These are phyloP conservation scores for Pantala flavescens DNA, from an alignment of 1,140 invertebrate genomes.

Conservation along the genomic window DNA sequence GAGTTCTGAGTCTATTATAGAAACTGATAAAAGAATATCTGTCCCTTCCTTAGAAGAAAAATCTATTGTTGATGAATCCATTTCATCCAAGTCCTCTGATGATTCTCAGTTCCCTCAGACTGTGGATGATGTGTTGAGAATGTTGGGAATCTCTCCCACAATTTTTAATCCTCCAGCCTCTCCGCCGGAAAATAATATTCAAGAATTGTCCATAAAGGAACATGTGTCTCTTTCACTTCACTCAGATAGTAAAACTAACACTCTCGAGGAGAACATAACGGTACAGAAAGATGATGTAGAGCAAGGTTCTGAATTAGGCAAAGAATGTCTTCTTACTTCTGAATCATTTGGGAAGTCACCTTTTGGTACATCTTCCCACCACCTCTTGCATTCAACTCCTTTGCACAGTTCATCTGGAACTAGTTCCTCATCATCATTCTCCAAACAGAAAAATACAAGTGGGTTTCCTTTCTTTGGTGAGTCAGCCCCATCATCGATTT, in stretches of 20 bases:
- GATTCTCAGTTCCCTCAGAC: neutral
- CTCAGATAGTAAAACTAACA: neutral
- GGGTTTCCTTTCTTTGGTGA: neutral
- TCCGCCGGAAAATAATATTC: neutral
- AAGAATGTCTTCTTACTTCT: neutral
- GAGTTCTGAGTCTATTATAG: neutral
- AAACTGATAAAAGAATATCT: neutral
- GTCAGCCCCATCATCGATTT: neutral
- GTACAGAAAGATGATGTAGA: neutral
- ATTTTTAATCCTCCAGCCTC: neutral
- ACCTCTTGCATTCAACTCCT: neutral
- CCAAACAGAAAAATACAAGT: neutral
- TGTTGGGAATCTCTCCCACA: neutral
- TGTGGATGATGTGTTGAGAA: neutral
- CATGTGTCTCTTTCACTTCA: neutral
- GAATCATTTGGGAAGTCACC: neutral
- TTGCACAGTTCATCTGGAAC: neutral
- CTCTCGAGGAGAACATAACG: neutral
- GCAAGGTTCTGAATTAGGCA: neutral
- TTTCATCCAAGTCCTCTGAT: too few relatives aligned
- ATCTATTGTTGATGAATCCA: neutral
- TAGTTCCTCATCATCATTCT: neutral
- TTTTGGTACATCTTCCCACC: neutral
- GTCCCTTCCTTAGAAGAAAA: neutral
- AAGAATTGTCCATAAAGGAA: neutral